Conservation (phyloP, 2,888 invertebrate genomes). For the Papilio demoleus region DNA sequence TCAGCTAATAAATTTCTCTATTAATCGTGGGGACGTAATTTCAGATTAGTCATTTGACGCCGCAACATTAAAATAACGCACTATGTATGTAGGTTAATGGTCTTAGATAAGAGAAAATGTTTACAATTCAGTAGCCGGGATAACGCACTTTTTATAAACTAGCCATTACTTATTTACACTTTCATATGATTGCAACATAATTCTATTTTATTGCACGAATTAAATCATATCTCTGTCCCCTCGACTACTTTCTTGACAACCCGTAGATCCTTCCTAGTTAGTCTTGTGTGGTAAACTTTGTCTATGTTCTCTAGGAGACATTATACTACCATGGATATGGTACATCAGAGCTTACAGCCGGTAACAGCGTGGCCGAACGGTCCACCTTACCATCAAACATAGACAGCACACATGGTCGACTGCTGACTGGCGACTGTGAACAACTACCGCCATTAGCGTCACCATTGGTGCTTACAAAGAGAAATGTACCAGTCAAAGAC, state of each 20-base stretch:
- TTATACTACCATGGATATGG: conserved; percentile 77
- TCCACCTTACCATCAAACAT: conserved; percentile 74
- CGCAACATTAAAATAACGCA: conserved; percentile 31
- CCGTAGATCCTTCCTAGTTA: too few relatives aligned
- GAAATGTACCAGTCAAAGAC: conserved; percentile 62
- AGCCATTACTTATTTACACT: conserved; percentile 6
- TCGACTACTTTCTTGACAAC: too few relatives aligned
- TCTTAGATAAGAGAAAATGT: conserved; percentile 38
- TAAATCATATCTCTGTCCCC: too few relatives aligned
- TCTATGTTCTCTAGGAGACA: conserved; percentile 68
- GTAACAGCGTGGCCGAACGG: conserved; percentile 67
- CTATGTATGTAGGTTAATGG: conserved; percentile 36
- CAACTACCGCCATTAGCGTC: conserved; percentile 77
- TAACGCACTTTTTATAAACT: conserved; percentile 20
- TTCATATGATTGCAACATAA: background rate
- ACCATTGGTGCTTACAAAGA: conserved; percentile 68
- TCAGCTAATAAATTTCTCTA: background rate
- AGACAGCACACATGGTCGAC: conserved; percentile 64
- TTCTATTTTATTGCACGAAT: background rate
- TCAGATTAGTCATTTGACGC: conserved; percentile 26
- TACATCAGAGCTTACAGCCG: conserved; percentile 73
- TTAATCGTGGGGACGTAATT: conserved; percentile 15
- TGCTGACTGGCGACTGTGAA: conserved; percentile 70
- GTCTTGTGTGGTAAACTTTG: too few relatives aligned
- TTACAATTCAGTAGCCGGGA: conserved; percentile 24